phyloP scores from a whole-genome alignment of 2,888 invertebrate genomes.

The Meganola albula region DNA sequence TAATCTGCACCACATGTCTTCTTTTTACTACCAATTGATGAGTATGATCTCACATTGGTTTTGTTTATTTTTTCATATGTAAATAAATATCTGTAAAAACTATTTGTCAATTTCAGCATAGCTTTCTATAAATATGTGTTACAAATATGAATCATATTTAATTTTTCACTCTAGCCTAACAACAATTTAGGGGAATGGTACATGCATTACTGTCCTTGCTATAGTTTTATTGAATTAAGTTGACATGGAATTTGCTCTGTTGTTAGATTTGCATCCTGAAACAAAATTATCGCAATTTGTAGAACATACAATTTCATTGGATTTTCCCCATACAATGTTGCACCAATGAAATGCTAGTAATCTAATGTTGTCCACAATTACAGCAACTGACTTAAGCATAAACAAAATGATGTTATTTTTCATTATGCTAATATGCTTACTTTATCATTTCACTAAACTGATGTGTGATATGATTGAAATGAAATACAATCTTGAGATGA shows the following conservation, averaged over 20 bases:
- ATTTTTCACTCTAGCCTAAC: constrained; percentile 28
- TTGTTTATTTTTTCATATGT: constrained; percentile 47
- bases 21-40: constrained; percentile 43
- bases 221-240: constrained; percentile 18
- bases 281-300: constrained; percentile 37
- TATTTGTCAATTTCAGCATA: constrained; percentile 71
- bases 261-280: constrained; percentile 47
- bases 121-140: constrained; percentile 47
- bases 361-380: neutral
- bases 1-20: constrained; percentile 41
- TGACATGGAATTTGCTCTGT: constrained; percentile 66
- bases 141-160: constrained; percentile 41
- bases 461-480: no score
- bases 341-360: neutral
- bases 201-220: constrained; percentile 38
- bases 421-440: no score
- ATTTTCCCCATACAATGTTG: no score
- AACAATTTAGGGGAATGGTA: constrained; percentile 26
- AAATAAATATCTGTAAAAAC: constrained; percentile 67
- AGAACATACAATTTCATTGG: neutral
- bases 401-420: neutral
- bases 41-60: constrained; percentile 44
- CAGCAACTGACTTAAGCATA: neutral
- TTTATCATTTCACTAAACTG: no score
- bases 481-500: no score